Evolutionary conservation across 2,797 vertebrate genomes (phyloP).

Genomic region (Picus viridis): DNA sequence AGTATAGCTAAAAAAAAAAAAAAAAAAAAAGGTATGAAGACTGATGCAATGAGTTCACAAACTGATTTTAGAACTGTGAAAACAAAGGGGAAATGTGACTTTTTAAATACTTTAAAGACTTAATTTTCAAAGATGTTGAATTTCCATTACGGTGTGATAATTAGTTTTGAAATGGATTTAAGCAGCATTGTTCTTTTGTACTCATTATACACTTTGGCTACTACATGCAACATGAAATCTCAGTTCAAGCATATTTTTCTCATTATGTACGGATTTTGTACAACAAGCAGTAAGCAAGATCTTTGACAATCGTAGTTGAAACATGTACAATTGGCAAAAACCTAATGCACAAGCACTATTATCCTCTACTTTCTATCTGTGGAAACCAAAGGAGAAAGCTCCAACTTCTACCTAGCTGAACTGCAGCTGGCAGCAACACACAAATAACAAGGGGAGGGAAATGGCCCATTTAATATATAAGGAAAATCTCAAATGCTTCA

Average conservation of each 20-base stretch:
- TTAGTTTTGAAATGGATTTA: neutral
- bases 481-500: conserved; percentile 54
- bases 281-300: conserved; percentile 5
- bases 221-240: neutral
- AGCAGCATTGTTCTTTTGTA: neutral
- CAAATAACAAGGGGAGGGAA: conserved; percentile 7
- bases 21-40: neutral
- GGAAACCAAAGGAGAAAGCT: conserved; percentile 39
- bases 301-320: neutral
- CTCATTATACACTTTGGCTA: neutral
- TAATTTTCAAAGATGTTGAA: neutral
- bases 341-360: neutral
- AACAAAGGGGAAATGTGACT: neutral
- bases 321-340: conserved; percentile 43
- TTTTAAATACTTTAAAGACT: conserved; percentile 1
- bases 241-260: conserved; percentile 18
- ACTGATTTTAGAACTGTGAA: neutral
- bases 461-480: conserved; percentile 15
- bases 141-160: conserved; percentile 5
- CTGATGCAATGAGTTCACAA: conserved; percentile 34
- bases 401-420: conserved; percentile 35
- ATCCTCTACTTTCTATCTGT: neutral
- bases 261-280: conserved; percentile 2
- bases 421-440: conserved; percentile 57
- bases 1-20: neutral